Percentiles rank a stretch among this genome's conserved stretches.
Evolutionary conservation across 2,888 invertebrate genomes (phyloP).

Genomic region (Platynereis dumerilii): DNA sequence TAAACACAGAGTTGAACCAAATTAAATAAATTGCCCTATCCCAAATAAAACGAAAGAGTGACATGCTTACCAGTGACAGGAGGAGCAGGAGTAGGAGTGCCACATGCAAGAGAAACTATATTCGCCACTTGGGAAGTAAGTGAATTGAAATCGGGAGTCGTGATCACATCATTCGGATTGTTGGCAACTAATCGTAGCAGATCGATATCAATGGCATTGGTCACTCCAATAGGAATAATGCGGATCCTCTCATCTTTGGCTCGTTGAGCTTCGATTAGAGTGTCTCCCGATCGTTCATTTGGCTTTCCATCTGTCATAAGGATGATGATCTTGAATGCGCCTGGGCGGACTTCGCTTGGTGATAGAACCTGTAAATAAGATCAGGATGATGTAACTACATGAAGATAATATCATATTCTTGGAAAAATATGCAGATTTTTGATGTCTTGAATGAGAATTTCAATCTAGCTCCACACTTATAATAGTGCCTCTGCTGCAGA

Average conservation of each 20-base stretch:
- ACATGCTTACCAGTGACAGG: not conserved
- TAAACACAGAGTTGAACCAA: no score
- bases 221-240: slow-evolving; percentile 7
- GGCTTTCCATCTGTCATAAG: not conserved
- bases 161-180: slow-evolving; percentile 1
- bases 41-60: no score
- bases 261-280: not conserved
- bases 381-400: no score
- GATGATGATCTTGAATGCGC: slow-evolving; percentile 10
- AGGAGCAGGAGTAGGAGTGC: not conserved
- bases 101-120: not conserved
- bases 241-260: not conserved
- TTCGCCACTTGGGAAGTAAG: not conserved
- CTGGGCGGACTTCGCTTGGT: not conserved
- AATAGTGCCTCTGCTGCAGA: no score
- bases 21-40: no score
- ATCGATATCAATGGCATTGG: slow-evolving; percentile 3
- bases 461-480: no score
- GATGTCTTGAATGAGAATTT: no score
- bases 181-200: slow-evolving; percentile 1
- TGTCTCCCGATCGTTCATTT: slow-evolving; percentile 6
- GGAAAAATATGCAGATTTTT: no score
- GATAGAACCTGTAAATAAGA: no score
- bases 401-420: no score
- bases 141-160: not conserved